Evolutionary conservation across 2,113 vertebrate genomes (phyloP).

Genomic region (Tenrec ecaudatus): DNA sequence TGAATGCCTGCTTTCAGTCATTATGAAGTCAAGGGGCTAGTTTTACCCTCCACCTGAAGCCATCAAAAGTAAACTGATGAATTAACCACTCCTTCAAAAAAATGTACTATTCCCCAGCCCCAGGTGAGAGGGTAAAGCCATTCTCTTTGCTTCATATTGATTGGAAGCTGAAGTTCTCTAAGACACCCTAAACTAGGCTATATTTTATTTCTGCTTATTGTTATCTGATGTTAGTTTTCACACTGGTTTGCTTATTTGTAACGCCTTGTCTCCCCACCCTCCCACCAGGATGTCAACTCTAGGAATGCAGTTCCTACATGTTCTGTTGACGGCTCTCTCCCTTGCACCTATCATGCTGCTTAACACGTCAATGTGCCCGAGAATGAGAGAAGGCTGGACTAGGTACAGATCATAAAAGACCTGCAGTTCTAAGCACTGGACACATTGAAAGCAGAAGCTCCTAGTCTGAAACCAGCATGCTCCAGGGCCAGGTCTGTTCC

Average conservation of each 20-base stretch:
- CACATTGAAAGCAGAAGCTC: neutral
- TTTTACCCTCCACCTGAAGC: too few species aligned
- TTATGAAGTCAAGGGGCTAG: too few species aligned
- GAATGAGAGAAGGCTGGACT: neutral
- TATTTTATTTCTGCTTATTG: neutral
- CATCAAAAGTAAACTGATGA: too few species aligned
- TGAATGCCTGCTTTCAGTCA: too few species aligned
- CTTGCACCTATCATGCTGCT: neutral
- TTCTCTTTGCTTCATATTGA: neutral
- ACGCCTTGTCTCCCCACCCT: neutral
- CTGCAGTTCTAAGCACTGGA: neutral
- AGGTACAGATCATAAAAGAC: neutral
- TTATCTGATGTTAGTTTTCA: neutral
- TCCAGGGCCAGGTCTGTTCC: neutral
- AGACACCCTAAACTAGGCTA: neutral
- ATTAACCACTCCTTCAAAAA: too few species aligned
- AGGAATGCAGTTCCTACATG: neutral
- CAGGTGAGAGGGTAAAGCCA: neutral
- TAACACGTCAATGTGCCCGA: neutral
- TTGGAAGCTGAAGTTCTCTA: neutral
- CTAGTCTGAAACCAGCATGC: neutral
- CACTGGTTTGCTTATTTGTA: neutral
- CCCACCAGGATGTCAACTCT: neutral
- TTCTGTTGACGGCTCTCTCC: neutral
- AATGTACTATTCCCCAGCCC: too few species aligned